Conservation (phyloP, 92 coral and sea anemone species). For the Epizoanthus stellaris region DNA sequence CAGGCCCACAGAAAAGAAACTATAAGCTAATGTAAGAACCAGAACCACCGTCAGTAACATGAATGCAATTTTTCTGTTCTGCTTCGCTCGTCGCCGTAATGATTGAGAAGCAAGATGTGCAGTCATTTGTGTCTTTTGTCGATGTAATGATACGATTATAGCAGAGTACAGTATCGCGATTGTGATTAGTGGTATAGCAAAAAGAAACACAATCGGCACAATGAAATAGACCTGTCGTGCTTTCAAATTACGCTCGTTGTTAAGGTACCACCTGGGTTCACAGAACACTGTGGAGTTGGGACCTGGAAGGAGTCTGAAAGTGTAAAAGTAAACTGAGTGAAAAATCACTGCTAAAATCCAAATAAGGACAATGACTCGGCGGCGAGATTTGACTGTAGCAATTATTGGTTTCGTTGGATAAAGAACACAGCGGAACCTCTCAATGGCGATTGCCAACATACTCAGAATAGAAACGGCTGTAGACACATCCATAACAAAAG, state of each 20-base stretch:
- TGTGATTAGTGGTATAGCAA: not conserved
- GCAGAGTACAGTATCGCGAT: not conserved
- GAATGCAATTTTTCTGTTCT: not conserved
- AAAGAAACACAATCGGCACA: not conserved
- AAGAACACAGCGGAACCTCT: not conserved
- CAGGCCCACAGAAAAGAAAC: not conserved
- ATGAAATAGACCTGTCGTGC: not conserved
- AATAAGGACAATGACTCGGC: constrained; percentile 12
- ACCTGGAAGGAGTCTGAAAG: not conserved
- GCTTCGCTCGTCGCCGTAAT: not conserved
- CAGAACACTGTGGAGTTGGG: not conserved
- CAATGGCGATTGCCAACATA: constrained; percentile 18
- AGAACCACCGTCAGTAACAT: not conserved
- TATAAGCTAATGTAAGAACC: not conserved
- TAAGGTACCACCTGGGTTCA: not conserved
- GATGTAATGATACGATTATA: not conserved
- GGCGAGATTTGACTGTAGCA: not conserved
- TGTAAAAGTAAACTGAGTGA: not conserved
- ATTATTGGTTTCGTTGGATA: not conserved
- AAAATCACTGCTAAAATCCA: not conserved
- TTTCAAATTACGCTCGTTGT: not conserved
- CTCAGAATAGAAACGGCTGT: constrained; percentile 5
- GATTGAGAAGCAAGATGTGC: not conserved
- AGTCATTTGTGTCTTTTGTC: not conserved
- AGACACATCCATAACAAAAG: too few relatives aligned